These are phyloP conservation scores for Eira barbara DNA, from an alignment of 2,113 vertebrate species.

Conservation along the genomic window DNA sequence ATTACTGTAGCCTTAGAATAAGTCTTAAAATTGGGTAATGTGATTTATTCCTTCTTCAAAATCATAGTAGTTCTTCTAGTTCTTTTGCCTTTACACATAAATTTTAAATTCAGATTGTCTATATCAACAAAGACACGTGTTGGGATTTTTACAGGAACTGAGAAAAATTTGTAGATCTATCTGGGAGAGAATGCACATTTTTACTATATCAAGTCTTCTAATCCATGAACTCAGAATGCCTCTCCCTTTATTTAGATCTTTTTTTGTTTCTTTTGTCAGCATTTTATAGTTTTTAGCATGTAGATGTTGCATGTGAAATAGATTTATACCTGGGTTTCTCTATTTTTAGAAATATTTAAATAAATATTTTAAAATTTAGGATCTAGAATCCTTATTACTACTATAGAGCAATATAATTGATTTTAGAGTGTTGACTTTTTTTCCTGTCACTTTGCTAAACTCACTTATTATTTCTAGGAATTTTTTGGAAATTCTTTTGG, in stretches of 20 bases:
- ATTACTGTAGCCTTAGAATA: neutral
- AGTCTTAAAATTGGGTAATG: neutral
- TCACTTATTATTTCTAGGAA: neutral
- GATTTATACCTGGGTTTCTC: neutral
- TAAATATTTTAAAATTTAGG: neutral
- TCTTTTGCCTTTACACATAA: neutral
- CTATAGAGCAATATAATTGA: neutral
- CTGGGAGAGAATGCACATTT: neutral
- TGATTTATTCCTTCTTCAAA: neutral
- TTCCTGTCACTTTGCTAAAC: neutral
- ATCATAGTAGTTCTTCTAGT: neutral
- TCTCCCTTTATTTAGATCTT: neutral
- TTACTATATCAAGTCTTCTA: neutral
- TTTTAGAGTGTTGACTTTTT: neutral
- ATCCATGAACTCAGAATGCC: neutral
- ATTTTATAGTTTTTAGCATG: neutral
- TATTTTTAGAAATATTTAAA: neutral
- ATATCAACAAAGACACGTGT: neutral
- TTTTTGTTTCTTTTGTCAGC: neutral
- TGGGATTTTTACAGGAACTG: neutral
- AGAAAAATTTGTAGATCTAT: neutral
- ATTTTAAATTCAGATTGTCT: neutral
- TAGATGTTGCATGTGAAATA: neutral
- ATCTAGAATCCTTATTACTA: neutral
- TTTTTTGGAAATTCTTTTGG: neutral